Percentiles rank a stretch among this genome's conserved stretches.
These are phyloP conservation scores for Melieria picta DNA, from an alignment of 2,888 invertebrate species.

Conservation along the genomic window DNA sequence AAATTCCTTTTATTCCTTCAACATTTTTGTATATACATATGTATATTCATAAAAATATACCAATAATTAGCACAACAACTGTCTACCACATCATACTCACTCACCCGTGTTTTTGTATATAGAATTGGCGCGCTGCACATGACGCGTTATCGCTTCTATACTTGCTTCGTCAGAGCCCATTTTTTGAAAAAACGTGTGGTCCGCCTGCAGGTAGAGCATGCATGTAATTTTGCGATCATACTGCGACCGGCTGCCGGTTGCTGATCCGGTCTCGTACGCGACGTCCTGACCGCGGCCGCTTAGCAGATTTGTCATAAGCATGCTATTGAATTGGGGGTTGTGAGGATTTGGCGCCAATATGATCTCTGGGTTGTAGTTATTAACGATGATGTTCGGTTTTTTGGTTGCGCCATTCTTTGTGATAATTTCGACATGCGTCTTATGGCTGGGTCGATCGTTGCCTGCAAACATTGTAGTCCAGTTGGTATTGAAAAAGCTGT, in stretches of 20 bases:
- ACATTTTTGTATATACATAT: neutral
- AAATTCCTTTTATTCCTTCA: neutral
- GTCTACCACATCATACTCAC: constrained; percentile 38
- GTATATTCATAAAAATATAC: neutral
- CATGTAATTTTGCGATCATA: constrained; percentile 90
- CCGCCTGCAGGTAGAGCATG: constrained; percentile 94
- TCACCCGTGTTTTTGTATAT: constrained; percentile 87
- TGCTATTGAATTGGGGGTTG: constrained; percentile 61
- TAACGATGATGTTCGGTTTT: constrained; percentile 73
- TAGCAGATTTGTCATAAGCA: constrained; percentile 60
- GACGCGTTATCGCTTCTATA: constrained; percentile 93
- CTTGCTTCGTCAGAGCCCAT: constrained; percentile 94
- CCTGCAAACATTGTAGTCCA: constrained; percentile 54
- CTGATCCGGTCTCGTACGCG: constrained; percentile 34
- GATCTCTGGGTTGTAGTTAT: constrained; percentile 68
- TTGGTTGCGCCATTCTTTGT: constrained; percentile 74
- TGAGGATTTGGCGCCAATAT: constrained; percentile 60
- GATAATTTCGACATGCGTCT: constrained; percentile 75
- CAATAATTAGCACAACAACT: neutral
- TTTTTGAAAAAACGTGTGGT: constrained; percentile 94
- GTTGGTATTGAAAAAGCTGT: constrained; percentile 62
- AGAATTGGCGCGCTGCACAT: constrained; percentile 92
- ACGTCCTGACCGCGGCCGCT: constrained; percentile 53
- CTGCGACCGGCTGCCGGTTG: constrained; percentile 48
- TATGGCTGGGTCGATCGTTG: constrained; percentile 70